Base-by-base conservation (phyloP, 2,797 vertebrate species). In the Spatula versicolor region DNA sequence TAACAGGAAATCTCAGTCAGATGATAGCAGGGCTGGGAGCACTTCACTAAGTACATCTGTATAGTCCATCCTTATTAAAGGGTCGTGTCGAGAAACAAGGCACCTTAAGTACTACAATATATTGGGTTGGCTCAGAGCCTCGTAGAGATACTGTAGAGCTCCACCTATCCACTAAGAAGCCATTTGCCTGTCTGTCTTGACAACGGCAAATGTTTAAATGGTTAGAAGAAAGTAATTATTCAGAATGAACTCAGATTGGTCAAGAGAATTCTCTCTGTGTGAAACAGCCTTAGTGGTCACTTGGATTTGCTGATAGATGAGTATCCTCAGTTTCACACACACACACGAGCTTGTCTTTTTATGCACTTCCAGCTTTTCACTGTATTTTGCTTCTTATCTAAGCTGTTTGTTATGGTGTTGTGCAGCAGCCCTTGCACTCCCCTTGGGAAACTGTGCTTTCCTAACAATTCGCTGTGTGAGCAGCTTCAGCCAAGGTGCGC, bases 1-100 rank as follows among this genome's bases (percentile, higher is more conserved):
- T 71, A 96, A 46, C 83, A 94, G 84, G 91, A 91, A 88, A 92
- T 90, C 92, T 96, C 83, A 71, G 83, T 46, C 73, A 60, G 95
- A 85, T 35, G 83, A 83, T 78, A 50, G 68, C 55, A 86, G 64
- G 81, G 72, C 76, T 92, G 91, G 94, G 75, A 95, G 81, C 80
- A 72, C 83, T 88, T 95, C 92, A 50, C 59, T 48, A 21, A 56
- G 83, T 37, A 48, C 81, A 54, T 33, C 72, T 90, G 83, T 33
- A 31, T 39, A 78, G 83, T 59, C 68, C 74, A 71, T 54, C 71
- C 77, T 86, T 69, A 83, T 66, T 83, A 87, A 90, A 63, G 75
- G 68, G 41, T 90, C 68, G 45, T 8, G 2, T 9, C 37, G 46
- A 69, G 83, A 43, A 55, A 85, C 71, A 45, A 67, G 60, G 50